Evolutionary conservation across 2,113 vertebrate species (phyloP), one percentile per base, ranked within the genome.

Genomic region (Brachirus orientalis): DNA sequence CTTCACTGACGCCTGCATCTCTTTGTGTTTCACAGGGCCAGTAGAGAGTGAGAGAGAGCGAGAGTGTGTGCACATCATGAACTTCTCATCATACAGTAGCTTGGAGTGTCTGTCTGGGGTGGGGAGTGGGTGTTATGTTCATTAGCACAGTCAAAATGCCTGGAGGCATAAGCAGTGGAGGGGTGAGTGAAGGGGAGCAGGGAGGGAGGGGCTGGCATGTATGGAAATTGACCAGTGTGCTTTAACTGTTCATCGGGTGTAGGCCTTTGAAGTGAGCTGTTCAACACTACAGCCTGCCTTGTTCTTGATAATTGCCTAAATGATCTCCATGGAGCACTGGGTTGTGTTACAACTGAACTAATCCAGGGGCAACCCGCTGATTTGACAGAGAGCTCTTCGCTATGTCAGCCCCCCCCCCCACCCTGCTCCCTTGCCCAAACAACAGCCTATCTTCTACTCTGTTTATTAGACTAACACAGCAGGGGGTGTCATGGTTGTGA

Each of bases 271-370:
- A 92, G 94, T 93, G 88, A 86, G 91, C 89, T 91, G 91, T 91
- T 91, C 85, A 73, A 80, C 90, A 80, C 88, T 84, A 83, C 84
- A 80, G 85, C 86, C 79, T 59, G 80, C 92, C 93, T 93, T 94
- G 92, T 94, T 94, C 93, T 93, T 92, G 90, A 84, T 94, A 94
- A 94, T 94, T 94, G 91, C 90, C 90, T 94, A 94, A 94, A 94
- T 92, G 93, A 93, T 93, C 93, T 94, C 94, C 78, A 68, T 75
- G 92, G 91, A 93, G 91, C 77, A 72, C 58, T 2, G 90, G 85
- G 85, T 87, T 87, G 88, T 76, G 86, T 78, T 91, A 91, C 93
- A 93, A 89, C 88, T 83, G 77, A 90, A 86, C 90, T 91, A 93
- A 94, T 94, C 91, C 89, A 87, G 85, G 80, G 90, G 86, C 89